These are phyloP conservation scores for Leptobrachium leishanense DNA, from an alignment of 2,113 vertebrate genomes.

Conservation along the genomic window DNA sequence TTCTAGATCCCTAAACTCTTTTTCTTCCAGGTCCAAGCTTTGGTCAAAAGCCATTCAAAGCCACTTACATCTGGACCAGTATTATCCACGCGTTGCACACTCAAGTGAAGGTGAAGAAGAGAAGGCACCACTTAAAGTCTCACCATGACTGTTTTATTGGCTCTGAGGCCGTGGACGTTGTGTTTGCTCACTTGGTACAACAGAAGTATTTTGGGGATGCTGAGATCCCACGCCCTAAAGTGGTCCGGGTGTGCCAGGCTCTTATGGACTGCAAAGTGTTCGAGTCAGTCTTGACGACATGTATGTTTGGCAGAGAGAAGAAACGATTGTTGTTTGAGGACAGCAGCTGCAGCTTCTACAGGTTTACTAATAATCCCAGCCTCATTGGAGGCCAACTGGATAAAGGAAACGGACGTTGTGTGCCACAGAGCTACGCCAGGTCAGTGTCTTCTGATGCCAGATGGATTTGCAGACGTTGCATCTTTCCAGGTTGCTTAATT, in stretches of 20 bases:
- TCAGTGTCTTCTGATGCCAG: slow-evolving; percentile 17
- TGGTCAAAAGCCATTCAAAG: slow-evolving; percentile 89
- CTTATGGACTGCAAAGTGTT: slow-evolving; percentile 95
- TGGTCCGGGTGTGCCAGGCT: slow-evolving; percentile 89
- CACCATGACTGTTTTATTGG: slow-evolving; percentile 92
- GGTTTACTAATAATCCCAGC: slow-evolving; percentile 72
- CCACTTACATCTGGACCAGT: slow-evolving; percentile 91
- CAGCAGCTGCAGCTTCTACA: slow-evolving; percentile 89
- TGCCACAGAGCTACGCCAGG: slow-evolving; percentile 61
- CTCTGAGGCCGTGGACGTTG: slow-evolving; percentile 88
- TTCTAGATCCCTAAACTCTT: no score
- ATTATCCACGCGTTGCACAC: slow-evolving; percentile 87
- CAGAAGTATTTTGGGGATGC: slow-evolving; percentile 88
- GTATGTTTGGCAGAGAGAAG: slow-evolving; percentile 89
- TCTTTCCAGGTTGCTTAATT: no score
- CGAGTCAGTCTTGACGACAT: slow-evolving; percentile 81
- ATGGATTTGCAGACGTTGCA: no score
- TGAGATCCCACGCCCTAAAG: slow-evolving; percentile 88
- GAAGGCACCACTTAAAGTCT: slow-evolving; percentile 87
- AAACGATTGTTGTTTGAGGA: slow-evolving; percentile 83
- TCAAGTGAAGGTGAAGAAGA: slow-evolving; percentile 87
- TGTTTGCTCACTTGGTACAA: slow-evolving; percentile 86
- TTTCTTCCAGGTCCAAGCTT: slow-evolving; percentile 71
- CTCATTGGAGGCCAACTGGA: slow-evolving; percentile 61
- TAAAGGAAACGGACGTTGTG: slow-evolving; percentile 61